Conservation (phyloP, 2,113 vertebrate species). For the Dicaeum eximium region DNA sequence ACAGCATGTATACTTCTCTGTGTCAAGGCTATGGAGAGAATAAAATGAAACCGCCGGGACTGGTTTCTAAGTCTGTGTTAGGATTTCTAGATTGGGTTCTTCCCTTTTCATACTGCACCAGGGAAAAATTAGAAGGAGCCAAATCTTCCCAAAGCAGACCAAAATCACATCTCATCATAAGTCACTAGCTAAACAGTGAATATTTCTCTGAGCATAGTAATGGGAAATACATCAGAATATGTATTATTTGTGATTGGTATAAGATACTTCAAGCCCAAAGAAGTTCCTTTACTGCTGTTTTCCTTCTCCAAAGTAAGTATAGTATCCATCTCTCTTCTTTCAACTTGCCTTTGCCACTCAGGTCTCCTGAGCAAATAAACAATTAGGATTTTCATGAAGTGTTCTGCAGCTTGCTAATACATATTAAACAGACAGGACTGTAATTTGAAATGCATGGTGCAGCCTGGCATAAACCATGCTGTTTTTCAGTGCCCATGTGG, state of each 20-base stretch:
- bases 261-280: neutral
- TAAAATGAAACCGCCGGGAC: neutral
- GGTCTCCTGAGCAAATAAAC: constrained; percentile 35
- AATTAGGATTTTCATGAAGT: neutral
- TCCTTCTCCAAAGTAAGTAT: neutral
- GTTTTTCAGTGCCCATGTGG: neutral
- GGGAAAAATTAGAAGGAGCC: neutral
- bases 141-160: neutral
- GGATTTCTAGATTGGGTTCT: neutral
- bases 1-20: neutral
- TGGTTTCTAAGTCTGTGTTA: neutral
- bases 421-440: neutral
- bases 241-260: neutral
- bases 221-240: neutral
- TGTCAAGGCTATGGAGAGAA: neutral
- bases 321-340: constrained; percentile 11
- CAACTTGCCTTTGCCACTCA: constrained; percentile 13
- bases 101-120: neutral
- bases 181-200: neutral
- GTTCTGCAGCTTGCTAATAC: constrained; percentile 15
- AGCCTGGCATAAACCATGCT: neutral
- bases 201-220: neutral
- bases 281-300: neutral
- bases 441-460: neutral
- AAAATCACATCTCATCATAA: neutral